phyloP scores from a whole-genome alignment of 2,888 invertebrate species.

The Tigriopus californicus region DNA sequence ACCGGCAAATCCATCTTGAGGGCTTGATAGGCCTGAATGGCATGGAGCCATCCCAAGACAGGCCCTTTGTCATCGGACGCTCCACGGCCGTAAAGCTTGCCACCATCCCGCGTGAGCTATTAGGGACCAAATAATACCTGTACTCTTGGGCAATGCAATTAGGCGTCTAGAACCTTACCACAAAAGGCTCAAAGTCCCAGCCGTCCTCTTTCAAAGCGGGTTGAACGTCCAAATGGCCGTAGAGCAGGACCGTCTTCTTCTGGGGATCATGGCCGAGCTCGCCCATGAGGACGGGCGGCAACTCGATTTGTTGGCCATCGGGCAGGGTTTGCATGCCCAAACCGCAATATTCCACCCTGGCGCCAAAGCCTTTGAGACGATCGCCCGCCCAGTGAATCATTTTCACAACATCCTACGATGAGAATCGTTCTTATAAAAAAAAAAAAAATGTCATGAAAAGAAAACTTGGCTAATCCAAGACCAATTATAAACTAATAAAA shows the following conservation, averaged over 20 bases:
- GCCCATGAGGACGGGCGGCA: conserved; percentile 72
- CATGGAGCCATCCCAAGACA: conserved; percentile 64
- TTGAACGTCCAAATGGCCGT: conserved; percentile 96
- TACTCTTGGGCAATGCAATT: background rate
- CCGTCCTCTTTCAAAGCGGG: conserved; percentile 81
- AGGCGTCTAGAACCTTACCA: conserved; percentile 49
- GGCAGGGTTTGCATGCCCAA: conserved; percentile 49
- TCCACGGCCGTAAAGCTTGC: conserved; percentile 76
- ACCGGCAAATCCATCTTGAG: conserved; percentile 42
- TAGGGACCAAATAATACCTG: background rate
- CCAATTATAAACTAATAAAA: too few relatives aligned
- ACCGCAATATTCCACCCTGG: conserved; percentile 48
- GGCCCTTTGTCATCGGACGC: conserved; percentile 87
- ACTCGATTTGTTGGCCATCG: conserved; percentile 47
- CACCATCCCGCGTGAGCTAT: conserved; percentile 31
- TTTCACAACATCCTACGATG: conserved; percentile 42
- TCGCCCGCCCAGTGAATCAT: conserved; percentile 69
- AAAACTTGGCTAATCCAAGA: too few relatives aligned
- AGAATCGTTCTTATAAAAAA: too few relatives aligned
- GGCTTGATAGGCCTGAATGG: conserved; percentile 66
- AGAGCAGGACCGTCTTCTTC: conserved; percentile 82
- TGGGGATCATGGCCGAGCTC: conserved; percentile 54
- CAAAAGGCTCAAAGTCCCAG: conserved; percentile 89
- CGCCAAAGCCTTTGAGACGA: conserved; percentile 48
- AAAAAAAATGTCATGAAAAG: too few relatives aligned